These are phyloP conservation scores for Etheostoma cragini DNA, from an alignment of 2,113 vertebrate genomes.

Conservation along the genomic window DNA sequence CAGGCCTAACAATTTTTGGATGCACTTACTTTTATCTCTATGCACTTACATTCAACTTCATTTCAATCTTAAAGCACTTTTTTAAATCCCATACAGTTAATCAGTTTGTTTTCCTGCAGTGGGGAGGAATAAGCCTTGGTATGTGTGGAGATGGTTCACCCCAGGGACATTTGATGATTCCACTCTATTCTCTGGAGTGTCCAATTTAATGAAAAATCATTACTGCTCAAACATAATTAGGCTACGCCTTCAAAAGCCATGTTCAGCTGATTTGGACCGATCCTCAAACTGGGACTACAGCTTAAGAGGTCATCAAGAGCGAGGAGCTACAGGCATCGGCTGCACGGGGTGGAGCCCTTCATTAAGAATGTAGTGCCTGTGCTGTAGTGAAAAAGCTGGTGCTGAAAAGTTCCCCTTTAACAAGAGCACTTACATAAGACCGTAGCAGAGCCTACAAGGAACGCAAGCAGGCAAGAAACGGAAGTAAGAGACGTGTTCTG, in stretches of 20 bases:
- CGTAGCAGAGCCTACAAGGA: no score
- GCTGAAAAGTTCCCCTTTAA: no score
- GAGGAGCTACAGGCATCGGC: no score
- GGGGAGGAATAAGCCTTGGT: conserved; percentile 15
- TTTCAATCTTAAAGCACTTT: conserved; percentile 27
- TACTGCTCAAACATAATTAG: conserved; percentile 56
- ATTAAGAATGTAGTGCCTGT: no score
- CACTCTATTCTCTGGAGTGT: conserved; percentile 44
- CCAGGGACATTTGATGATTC: conserved; percentile 57
- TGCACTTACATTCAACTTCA: conserved; percentile 4
- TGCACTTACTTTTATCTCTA: no score
- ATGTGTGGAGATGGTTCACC: conserved; percentile 30
- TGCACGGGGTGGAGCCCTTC: no score
- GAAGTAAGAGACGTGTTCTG: no score
- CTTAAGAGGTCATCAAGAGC: background rate
- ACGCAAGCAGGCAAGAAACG: no score
- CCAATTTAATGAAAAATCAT: conserved; percentile 66
- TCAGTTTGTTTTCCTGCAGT: conserved; percentile 42
- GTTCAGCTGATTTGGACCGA: conserved; percentile 51
- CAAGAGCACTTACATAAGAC: no score
- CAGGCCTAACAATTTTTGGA: no score
- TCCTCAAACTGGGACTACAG: conserved; percentile 21
- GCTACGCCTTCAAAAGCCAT: conserved; percentile 48
- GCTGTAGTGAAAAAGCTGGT: no score
- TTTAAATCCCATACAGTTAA: conserved; percentile 18